A percentile compares a stretch with the other conserved stretches of the same genome.
phyloP scores from a whole-genome alignment of 2,113 vertebrate genomes.

The Triplophysa tibetana region DNA sequence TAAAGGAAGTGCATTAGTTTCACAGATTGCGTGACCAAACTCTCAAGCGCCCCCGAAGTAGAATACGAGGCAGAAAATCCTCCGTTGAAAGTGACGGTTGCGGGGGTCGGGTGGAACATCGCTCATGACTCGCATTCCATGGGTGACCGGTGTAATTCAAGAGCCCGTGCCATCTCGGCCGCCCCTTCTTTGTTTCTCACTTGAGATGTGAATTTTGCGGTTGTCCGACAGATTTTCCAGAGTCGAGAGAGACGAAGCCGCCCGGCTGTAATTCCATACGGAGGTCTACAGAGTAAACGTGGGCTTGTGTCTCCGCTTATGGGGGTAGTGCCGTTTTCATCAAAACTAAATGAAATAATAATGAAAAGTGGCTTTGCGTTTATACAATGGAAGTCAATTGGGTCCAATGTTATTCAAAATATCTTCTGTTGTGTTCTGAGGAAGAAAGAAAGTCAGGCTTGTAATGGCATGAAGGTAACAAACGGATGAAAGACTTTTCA shows the following conservation, averaged over 20 bases:
- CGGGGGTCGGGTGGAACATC: conserved; percentile 64
- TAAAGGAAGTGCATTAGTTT: conserved; percentile 33
- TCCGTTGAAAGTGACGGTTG: conserved; percentile 37
- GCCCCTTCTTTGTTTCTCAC: conserved; percentile 60
- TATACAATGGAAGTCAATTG: too few species aligned
- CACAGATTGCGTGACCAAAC: conserved; percentile 31
- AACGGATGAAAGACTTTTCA: too few species aligned
- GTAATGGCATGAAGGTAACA: too few species aligned
- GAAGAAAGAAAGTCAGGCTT: too few species aligned
- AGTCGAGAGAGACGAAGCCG: conserved; percentile 38
- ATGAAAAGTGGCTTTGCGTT: too few species aligned
- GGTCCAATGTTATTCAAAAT: too few species aligned
- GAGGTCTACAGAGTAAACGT: too few species aligned
- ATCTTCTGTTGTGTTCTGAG: too few species aligned
- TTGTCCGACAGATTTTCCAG: conserved; percentile 48
- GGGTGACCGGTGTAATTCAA: conserved; percentile 60
- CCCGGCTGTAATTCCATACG: not conserved
- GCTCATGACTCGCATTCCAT: conserved; percentile 70
- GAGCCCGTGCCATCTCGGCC: conserved; percentile 59
- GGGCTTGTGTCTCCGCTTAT: too few species aligned
- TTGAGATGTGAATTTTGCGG: conserved; percentile 62
- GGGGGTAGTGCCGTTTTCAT: too few species aligned
- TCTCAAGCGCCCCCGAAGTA: not conserved
- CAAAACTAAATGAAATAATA: too few species aligned
- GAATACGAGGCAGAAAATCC: conserved; percentile 13